phyloP scores from a whole-genome alignment of 92 coral and sea anemone species.

The Chrysogorgia sp. region DNA sequence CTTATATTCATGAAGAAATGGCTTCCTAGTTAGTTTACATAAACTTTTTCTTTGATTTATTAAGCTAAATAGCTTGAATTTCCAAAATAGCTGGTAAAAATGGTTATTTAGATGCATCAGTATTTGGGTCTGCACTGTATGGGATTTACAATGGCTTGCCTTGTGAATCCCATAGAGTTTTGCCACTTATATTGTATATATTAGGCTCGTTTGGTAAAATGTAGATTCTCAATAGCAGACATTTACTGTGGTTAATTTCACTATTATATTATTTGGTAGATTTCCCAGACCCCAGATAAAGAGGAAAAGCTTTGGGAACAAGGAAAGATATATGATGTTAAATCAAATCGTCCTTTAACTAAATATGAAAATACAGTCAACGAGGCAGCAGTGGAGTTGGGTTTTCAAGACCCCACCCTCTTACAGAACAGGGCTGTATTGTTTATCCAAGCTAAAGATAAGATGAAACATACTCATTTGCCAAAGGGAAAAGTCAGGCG shows the following conservation, averaged over 20 bases:
- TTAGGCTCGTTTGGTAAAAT: too few relatives aligned
- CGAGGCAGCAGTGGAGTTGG: conserved; percentile 13
- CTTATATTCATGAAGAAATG: too few relatives aligned
- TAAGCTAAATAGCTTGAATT: too few relatives aligned
- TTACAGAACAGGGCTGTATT: neutral
- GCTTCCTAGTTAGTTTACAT: too few relatives aligned
- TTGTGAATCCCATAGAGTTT: too few relatives aligned
- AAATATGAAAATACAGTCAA: conserved; percentile 11
- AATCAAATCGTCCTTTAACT: conserved; percentile 14
- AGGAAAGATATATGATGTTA: conserved; percentile 16
- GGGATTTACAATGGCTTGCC: conserved; percentile 4
- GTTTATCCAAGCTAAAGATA: conserved; percentile 1
- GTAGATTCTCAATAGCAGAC: too few relatives aligned
- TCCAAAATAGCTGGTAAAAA: too few relatives aligned
- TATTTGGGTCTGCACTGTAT: conserved; percentile 5
- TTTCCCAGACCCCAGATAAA: conserved; percentile 7
- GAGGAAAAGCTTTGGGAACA: conserved; percentile 20
- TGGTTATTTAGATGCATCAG: too few relatives aligned
- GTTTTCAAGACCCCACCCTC: conserved; percentile 17
- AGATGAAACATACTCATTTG: conserved; percentile 22
- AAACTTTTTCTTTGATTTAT: too few relatives aligned
- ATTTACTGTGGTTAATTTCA: neutral
- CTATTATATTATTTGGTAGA: conserved; percentile 1
- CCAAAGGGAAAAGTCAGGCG: conserved; percentile 2
- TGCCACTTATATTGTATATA: too few relatives aligned